Conservation (phyloP, 2,888 invertebrate species). For the Acrocyrtus sp. region DNA sequence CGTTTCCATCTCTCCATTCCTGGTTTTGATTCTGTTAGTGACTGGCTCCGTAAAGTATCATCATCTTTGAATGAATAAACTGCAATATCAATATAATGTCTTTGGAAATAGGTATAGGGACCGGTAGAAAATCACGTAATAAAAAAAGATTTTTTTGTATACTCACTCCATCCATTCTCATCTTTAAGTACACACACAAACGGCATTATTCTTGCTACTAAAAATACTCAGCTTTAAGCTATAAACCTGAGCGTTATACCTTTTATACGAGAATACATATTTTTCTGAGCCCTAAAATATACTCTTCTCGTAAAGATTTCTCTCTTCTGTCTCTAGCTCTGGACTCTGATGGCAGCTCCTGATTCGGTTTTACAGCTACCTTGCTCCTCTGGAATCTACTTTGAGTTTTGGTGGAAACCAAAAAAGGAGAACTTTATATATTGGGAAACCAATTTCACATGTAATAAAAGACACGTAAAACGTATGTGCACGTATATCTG, state of each 20-base stretch:
- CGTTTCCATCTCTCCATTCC: not conserved
- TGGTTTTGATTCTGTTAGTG: slow-evolving; percentile 20
- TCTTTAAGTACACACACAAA: slow-evolving; percentile 15
- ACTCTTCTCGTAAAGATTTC: slow-evolving; percentile 34
- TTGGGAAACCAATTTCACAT: not conserved
- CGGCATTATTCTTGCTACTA: not conserved
- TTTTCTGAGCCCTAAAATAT: slow-evolving; percentile 24
- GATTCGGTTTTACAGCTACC: slow-evolving; percentile 44
- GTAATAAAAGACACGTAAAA: not conserved
- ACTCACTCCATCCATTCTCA: slow-evolving; percentile 16
- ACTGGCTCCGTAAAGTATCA: slow-evolving; percentile 26
- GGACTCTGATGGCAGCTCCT: slow-evolving; percentile 45
- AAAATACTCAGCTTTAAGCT: too few relatives aligned
- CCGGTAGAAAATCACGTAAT: slow-evolving; percentile 38
- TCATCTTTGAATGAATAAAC: slow-evolving; percentile 34
- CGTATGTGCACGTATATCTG: not conserved
- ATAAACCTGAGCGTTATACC: slow-evolving; percentile 29
- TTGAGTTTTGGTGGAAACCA: slow-evolving; percentile 7
- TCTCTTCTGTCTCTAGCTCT: slow-evolving; percentile 29
- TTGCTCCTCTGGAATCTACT: slow-evolving; percentile 24
- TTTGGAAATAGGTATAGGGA: slow-evolving; percentile 31
- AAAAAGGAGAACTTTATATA: slow-evolving; percentile 1
- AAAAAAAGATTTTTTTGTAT: slow-evolving; percentile 41
- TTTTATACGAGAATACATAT: slow-evolving; percentile 30
- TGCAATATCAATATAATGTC: slow-evolving; percentile 32